Conservation (phyloP, 2,113 vertebrate species). For the Epinephelus fuscoguttatus region DNA sequence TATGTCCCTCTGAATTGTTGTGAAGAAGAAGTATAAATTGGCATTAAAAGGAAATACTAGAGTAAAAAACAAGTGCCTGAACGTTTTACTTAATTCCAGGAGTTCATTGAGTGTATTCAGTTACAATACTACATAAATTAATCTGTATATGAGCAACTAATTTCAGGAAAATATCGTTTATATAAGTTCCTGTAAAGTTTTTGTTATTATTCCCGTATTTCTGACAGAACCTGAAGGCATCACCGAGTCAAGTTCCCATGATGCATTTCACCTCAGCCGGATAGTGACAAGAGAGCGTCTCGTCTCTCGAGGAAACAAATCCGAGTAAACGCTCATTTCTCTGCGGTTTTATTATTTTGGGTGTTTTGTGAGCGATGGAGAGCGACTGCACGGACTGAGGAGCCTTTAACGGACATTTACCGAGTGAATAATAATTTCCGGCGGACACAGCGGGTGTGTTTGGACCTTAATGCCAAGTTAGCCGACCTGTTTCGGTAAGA, state of each 20-base stretch:
- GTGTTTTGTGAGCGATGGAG: neutral
- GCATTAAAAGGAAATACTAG: no score
- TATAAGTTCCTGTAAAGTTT: fast-evolving
- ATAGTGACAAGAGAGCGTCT: neutral
- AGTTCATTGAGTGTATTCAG: no score
- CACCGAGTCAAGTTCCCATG: conserved; percentile 50
- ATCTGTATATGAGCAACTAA: no score
- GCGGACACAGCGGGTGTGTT: neutral
- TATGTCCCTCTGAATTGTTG: no score
- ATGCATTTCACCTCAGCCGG: conserved; percentile 50
- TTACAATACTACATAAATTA: no score
- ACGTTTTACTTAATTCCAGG: no score
- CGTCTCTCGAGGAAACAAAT: neutral
- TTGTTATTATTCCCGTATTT: neutral
- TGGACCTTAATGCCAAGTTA: conserved; percentile 27
- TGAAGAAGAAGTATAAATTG: no score
- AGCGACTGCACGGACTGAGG: conserved; percentile 21
- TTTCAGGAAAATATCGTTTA: neutral
- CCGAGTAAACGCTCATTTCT: fast-evolving
- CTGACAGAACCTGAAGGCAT: neutral
- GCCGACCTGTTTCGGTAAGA: conserved; percentile 54
- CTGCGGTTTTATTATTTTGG: neutral
- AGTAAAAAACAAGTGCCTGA: no score
- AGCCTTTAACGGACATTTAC: neutral
- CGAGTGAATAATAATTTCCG: neutral